A percentile compares a stretch with the other conserved stretches of the same genome.
Evolutionary conservation across 2,888 invertebrate genomes (phyloP).

Genomic region (Incurvaria masculella): DNA sequence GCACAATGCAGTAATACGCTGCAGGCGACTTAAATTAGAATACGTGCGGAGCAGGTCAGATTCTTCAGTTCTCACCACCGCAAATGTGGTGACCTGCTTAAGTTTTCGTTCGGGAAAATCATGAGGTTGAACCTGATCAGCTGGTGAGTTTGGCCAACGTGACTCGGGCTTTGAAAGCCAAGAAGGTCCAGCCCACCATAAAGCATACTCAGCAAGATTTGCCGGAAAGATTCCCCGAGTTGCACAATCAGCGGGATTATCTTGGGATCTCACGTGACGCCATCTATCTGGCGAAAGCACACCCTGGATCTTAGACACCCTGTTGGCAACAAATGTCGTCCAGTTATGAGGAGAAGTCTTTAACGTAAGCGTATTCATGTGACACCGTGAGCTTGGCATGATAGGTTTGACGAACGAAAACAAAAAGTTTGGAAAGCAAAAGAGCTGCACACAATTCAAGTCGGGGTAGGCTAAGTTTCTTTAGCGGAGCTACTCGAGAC

Average conservation of each 20-base stretch:
- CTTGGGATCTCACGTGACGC: neutral
- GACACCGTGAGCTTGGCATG: neutral
- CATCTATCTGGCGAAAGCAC: neutral
- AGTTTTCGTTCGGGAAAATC: neutral
- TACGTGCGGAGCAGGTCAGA: neutral
- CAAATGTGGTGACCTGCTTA: neutral
- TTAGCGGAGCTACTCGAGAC: constrained; percentile 8
- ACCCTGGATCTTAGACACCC: constrained; percentile 2
- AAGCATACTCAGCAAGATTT: neutral
- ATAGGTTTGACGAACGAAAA: neutral
- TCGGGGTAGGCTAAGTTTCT: constrained; percentile 9
- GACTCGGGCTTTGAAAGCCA: neutral
- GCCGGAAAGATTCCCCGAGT: neutral
- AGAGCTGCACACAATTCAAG: constrained; percentile 11
- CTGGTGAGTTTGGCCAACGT: neutral
- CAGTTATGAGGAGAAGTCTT: constrained; percentile 2
- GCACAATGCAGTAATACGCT: neutral
- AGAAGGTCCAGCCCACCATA: neutral
- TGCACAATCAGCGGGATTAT: neutral
- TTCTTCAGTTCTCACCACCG: neutral
- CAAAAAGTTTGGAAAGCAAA: constrained; percentile 7
- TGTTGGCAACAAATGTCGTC: constrained; percentile 12
- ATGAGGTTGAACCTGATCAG: neutral
- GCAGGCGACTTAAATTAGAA: neutral
- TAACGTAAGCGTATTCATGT: constrained; percentile 8